phyloP scores from a whole-genome alignment of 2,888 invertebrate species.

The Agrotis ipsilon region DNA sequence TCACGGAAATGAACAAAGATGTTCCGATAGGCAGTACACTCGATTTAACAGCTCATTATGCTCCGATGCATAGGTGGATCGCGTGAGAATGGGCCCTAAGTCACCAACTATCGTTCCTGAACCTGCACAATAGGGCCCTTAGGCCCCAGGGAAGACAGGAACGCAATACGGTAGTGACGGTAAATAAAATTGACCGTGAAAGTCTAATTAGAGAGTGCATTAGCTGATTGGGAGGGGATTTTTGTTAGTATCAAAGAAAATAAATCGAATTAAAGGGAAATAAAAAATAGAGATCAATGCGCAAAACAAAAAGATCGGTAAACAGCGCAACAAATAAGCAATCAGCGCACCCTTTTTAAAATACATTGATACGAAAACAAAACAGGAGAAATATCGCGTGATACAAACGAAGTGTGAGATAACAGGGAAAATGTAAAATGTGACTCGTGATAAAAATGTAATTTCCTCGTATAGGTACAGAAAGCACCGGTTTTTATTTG shows the following conservation, averaged over 20 bases:
- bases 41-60: constrained; percentile 62
- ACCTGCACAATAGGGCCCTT: constrained; percentile 50
- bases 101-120: constrained; percentile 53
- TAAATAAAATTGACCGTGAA: constrained; percentile 54
- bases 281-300: not conserved
- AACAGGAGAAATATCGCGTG: constrained; percentile 62
- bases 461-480: constrained; percentile 77
- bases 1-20: constrained; percentile 64
- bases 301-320: constrained; percentile 18
- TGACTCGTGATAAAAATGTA: constrained; percentile 84
- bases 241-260: constrained; percentile 1
- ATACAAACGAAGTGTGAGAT: constrained; percentile 72
- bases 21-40: constrained; percentile 58
- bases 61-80: constrained; percentile 52
- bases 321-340: constrained; percentile 39
- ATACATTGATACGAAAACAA: constrained; percentile 65
- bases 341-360: constrained; percentile 41
- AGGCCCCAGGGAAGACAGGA: constrained; percentile 61
- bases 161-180: constrained; percentile 48
- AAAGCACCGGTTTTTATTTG: constrained; percentile 81
- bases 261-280: not conserved
- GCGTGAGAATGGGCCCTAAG: constrained; percentile 64
- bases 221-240: constrained; percentile 59
- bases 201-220: constrained; percentile 57
- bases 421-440: constrained; percentile 75